Percentiles rank a stretch among this genome's conserved stretches.
phyloP scores from a whole-genome alignment of 2,113 vertebrate genomes.

The Phyllostomus discolor region DNA sequence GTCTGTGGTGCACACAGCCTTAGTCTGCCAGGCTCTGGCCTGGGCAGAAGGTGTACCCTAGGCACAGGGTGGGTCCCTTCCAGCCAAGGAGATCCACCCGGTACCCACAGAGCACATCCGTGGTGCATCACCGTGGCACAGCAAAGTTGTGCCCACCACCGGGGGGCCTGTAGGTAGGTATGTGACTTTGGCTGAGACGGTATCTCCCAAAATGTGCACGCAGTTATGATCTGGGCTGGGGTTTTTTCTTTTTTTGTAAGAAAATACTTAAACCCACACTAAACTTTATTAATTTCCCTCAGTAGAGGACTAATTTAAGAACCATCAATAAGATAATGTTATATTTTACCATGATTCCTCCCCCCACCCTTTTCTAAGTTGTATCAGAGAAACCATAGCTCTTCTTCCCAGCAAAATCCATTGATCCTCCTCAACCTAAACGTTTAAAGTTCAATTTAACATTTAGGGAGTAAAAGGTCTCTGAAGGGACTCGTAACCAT shows the following conservation, averaged over 20 bases:
- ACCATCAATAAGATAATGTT: slow-evolving; percentile 86
- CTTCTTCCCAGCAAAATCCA: slow-evolving; percentile 86
- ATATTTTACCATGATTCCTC: slow-evolving; percentile 85
- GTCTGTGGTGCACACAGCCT: neutral
- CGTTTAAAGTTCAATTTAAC: slow-evolving; percentile 99
- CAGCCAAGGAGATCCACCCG: neutral
- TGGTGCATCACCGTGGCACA: neutral
- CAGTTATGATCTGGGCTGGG: neutral
- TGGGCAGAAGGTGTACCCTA: neutral
- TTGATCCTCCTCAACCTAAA: slow-evolving; percentile 94
- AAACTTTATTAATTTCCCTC: slow-evolving; percentile 81
- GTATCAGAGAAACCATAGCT: slow-evolving; percentile 72
- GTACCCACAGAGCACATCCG: rapidly evolving
- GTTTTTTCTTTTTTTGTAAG: neutral
- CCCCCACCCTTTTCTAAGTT: neutral
- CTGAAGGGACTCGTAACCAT: slow-evolving; percentile 93
- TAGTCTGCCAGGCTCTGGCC: neutral
- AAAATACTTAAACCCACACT: slow-evolving; percentile 59
- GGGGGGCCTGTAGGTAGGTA: neutral
- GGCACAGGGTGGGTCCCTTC: neutral
- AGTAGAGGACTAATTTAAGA: slow-evolving; percentile 85
- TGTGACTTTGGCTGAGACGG: neutral
- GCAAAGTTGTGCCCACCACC: neutral
- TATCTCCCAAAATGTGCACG: neutral
- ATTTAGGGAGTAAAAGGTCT: slow-evolving; percentile 97